A percentile compares a stretch with the other conserved stretches of the same genome.
Conservation (phyloP, 2,888 invertebrate species). For the Agonum fuliginosum region DNA sequence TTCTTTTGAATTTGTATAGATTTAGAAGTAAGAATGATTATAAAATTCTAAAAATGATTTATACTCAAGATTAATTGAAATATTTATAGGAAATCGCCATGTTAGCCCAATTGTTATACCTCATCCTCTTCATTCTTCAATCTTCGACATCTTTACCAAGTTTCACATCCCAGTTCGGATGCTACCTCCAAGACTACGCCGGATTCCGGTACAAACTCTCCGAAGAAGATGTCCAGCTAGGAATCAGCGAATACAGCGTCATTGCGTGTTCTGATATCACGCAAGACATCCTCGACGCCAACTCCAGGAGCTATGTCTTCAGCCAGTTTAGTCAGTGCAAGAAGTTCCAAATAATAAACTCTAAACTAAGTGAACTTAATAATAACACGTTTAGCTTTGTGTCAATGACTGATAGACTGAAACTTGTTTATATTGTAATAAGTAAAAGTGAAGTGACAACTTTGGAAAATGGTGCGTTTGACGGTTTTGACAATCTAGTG, state of each 20-base stretch:
- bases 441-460: constrained; percentile 41
- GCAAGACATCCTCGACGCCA: constrained; percentile 34
- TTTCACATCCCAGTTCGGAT: constrained; percentile 47
- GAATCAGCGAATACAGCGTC: constrained; percentile 20
- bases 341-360: constrained; percentile 47
- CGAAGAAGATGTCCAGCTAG: constrained; percentile 43
- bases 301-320: constrained; percentile 46
- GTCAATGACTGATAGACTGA: constrained; percentile 12
- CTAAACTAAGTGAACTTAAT: constrained; percentile 31
- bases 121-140: background rate
- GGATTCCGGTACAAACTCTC: constrained; percentile 39
- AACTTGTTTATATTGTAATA: constrained; percentile 42
- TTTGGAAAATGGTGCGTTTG: constrained; percentile 26
- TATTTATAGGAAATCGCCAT: no score
- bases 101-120: no score
- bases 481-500: constrained; percentile 39
- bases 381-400: constrained; percentile 47
- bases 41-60: no score
- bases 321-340: constrained; percentile 37
- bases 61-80: no score
- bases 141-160: background rate
- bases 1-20: no score
- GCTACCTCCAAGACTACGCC: constrained; percentile 49
- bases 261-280: constrained; percentile 52
- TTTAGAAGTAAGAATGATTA: no score